Evolutionary conservation across 2,113 vertebrate genomes (phyloP).

Genomic region (Osmerus eperlanus): DNA sequence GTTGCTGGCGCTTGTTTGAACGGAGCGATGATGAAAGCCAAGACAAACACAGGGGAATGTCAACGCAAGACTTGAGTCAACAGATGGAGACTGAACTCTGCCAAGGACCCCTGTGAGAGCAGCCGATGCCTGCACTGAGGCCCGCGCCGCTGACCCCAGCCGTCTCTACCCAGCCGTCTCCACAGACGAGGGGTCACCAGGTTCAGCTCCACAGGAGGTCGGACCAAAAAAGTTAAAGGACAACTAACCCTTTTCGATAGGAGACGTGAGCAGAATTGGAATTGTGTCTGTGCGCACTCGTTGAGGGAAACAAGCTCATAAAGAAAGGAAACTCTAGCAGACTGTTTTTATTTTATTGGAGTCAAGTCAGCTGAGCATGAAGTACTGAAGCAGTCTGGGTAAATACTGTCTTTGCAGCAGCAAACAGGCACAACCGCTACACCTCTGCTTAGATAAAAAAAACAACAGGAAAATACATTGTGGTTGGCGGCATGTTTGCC

Average conservation of each 20-base stretch:
- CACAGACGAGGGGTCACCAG: neutral
- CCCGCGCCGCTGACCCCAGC: constrained; percentile 27
- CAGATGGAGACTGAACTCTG: constrained; percentile 47
- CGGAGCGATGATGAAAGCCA: constrained; percentile 63
- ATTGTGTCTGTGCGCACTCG: constrained; percentile 14
- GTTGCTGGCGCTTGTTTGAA: constrained; percentile 68
- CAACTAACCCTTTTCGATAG: neutral
- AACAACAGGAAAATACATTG: constrained; percentile 7
- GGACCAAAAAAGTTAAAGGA: neutral
- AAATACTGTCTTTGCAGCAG: constrained; percentile 29
- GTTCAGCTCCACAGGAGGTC: neutral
- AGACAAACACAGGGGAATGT: constrained; percentile 70
- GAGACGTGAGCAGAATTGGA: constrained; percentile 29
- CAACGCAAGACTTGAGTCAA: constrained; percentile 69
- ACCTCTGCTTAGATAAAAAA: constrained; percentile 3
- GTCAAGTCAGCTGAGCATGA: constrained; percentile 26
- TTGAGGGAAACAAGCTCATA: constrained; percentile 27
- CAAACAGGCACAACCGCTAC: constrained; percentile 19
- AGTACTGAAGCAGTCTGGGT: constrained; percentile 24
- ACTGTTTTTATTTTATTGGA: constrained; percentile 23
- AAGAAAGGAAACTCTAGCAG: constrained; percentile 26
- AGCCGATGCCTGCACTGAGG: constrained; percentile 27
- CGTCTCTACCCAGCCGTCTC: constrained; percentile 18
- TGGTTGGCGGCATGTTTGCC: constrained; percentile 22
- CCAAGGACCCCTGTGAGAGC: constrained; percentile 48